Percentiles rank a stretch among this genome's conserved stretches.
Conservation (phyloP, 1,140 invertebrate genomes). For the Saccostrea cuccullata region DNA sequence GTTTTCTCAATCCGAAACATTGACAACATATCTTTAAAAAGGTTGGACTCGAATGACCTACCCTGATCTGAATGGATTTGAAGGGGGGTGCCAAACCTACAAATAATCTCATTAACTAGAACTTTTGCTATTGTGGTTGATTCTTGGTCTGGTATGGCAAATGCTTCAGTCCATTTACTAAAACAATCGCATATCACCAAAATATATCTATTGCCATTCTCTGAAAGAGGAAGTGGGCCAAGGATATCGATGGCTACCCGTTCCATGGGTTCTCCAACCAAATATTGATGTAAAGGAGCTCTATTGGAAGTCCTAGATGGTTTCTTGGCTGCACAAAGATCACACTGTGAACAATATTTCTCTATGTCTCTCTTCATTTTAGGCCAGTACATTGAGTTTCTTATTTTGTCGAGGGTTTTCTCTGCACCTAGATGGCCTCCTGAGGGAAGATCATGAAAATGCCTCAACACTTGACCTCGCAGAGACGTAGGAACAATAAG, state of each 20-base stretch:
- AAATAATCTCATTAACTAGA: conserved; percentile 36
- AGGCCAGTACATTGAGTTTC: conserved; percentile 43
- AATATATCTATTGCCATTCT: conserved; percentile 58
- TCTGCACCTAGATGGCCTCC: conserved; percentile 49
- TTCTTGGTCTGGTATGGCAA: conserved; percentile 50
- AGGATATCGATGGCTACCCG: conserved; percentile 56
- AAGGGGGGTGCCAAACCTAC: conserved; percentile 36
- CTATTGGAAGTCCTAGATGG: neutral
- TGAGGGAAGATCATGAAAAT: conserved; percentile 47
- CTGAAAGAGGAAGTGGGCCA: conserved; percentile 58
- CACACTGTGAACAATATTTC: conserved; percentile 43
- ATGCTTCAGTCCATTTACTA: conserved; percentile 51
- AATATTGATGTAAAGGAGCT: conserved; percentile 44
- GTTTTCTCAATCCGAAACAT: conserved; percentile 54
- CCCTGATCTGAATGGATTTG: conserved; percentile 55
- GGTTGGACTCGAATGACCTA: conserved; percentile 46
- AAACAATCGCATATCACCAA: conserved; percentile 46
- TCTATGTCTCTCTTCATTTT: conserved; percentile 40
- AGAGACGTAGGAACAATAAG: conserved; percentile 38
- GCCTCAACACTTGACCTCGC: conserved; percentile 32
- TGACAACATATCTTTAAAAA: conserved; percentile 41
- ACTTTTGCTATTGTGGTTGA: neutral
- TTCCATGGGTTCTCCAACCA: conserved; percentile 51
- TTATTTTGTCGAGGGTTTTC: conserved; percentile 49
- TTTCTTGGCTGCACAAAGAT: conserved; percentile 52